Percentiles rank a stretch among this genome's conserved stretches.
Conservation (phyloP, 2,888 invertebrate species). For the Chydorus sphaericus region DNA sequence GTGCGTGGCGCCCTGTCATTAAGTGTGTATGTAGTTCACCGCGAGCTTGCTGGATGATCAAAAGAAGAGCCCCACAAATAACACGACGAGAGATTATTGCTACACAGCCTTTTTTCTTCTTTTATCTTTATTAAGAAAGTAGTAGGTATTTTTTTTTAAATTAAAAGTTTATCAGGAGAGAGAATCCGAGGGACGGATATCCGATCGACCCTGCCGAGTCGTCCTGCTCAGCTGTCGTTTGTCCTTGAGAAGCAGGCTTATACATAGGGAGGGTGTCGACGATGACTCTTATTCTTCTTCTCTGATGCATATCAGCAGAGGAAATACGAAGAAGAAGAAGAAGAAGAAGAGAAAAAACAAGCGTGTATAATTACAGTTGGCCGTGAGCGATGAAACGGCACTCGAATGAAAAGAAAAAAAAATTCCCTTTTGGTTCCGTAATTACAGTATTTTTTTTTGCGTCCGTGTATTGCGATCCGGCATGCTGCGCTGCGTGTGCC, state of each 20-base stretch:
- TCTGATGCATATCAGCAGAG: no score
- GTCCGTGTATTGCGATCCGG: not conserved
- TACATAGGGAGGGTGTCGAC: not conserved
- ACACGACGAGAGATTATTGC: not conserved
- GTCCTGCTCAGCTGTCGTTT: no score
- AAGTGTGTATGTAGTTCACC: not conserved
- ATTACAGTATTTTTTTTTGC: not conserved
- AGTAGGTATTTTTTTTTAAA: not conserved
- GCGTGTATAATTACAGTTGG: not conserved
- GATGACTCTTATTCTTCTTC: not conserved
- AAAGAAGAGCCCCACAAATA: not conserved
- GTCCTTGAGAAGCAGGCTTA: no score
- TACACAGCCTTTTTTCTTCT: no score
- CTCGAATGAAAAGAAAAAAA: no score
- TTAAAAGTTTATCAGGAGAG: not conserved
- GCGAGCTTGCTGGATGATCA: not conserved
- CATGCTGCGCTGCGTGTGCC: not conserved
- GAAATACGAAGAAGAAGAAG: not conserved
- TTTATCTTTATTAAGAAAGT: no score
- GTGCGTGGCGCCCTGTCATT: not conserved
- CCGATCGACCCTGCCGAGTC: no score
- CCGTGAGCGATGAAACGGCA: no score
- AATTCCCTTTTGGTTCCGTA: not conserved
- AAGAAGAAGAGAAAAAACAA: not conserved
- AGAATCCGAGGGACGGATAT: not conserved